Evolutionary conservation across 2,888 invertebrate species (phyloP).

Genomic region (Heliconius charithonia): DNA sequence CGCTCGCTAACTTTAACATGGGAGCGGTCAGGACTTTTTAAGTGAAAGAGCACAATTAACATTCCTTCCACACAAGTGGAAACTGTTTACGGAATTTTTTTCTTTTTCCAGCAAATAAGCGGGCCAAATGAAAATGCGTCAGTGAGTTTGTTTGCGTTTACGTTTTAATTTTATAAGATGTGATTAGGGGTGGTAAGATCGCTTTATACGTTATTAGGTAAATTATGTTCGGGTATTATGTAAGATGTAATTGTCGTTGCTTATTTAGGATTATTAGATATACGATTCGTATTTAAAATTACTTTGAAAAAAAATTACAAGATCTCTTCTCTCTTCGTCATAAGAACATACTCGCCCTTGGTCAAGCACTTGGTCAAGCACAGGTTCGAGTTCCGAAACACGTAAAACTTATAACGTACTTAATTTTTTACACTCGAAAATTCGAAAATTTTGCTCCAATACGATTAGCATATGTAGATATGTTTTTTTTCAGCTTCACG

Average conservation of each 20-base stretch:
- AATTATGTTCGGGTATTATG: neutral
- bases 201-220: neutral
- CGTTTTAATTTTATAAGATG: conserved; percentile 38
- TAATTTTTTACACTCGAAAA: too few species aligned
- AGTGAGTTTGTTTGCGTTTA: conserved; percentile 35
- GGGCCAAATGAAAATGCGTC: conserved; percentile 39
- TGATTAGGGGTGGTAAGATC: neutral
- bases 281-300: too few species aligned
- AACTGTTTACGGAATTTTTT: conserved; percentile 58
- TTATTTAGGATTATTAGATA: neutral
- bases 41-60: conserved; percentile 50
- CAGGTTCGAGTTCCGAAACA: neutral
- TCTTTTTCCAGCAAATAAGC: conserved; percentile 57
- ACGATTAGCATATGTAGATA: too few species aligned
- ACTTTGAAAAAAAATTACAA: neutral
- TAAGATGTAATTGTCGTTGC: neutral
- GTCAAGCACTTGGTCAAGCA: neutral
- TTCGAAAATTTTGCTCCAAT: too few species aligned
- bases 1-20: conserved; percentile 43
- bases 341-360: neutral
- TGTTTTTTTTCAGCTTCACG: too few species aligned
- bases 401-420: too few species aligned
- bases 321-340: neutral
- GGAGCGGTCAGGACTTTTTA: conserved; percentile 46
- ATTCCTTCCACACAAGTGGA: conserved; percentile 50